phyloP scores from a whole-genome alignment of 2,113 vertebrate genomes.

The Stigmatopora nigra region DNA sequence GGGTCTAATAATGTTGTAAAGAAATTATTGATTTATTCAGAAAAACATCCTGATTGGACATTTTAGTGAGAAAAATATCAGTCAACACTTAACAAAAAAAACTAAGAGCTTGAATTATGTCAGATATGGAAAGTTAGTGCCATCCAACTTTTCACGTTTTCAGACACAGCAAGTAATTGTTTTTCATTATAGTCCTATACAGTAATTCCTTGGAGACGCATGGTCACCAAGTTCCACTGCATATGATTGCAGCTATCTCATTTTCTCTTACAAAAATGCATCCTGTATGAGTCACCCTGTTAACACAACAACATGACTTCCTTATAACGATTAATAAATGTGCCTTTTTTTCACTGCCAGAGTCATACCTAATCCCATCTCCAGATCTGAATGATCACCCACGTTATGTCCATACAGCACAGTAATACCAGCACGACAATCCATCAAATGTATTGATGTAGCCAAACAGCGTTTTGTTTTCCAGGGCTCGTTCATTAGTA shows the following conservation, averaged over 20 bases:
- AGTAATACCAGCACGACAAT: conserved; percentile 11
- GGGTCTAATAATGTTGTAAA: too few relatives aligned
- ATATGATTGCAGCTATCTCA: neutral
- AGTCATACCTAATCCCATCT: conserved; percentile 37
- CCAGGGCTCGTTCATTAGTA: neutral
- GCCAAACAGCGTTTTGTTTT: neutral
- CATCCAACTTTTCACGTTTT: too few relatives aligned
- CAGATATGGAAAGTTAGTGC: too few relatives aligned
- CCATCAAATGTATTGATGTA: neutral
- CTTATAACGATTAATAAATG: conserved; percentile 7
- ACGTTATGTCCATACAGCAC: conserved; percentile 44
- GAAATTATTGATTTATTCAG: too few relatives aligned
- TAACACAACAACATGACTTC: conserved; percentile 7
- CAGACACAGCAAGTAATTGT: too few relatives aligned
- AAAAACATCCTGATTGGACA: too few relatives aligned
- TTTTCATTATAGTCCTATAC: too few relatives aligned
- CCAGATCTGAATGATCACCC: conserved; percentile 22
- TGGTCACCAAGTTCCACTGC: neutral
- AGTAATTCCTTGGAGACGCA: too few relatives aligned
- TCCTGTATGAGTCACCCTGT: conserved; percentile 2
- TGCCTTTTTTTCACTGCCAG: conserved; percentile 3
- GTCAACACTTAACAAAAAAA: too few relatives aligned
- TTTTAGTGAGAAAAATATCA: too few relatives aligned
- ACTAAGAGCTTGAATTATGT: too few relatives aligned
- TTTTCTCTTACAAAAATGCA: neutral